A percentile compares a stretch with the other conserved stretches of the same genome.
Conservation (phyloP, 2,113 vertebrate species). For the Brienomyrus brachyistius region DNA sequence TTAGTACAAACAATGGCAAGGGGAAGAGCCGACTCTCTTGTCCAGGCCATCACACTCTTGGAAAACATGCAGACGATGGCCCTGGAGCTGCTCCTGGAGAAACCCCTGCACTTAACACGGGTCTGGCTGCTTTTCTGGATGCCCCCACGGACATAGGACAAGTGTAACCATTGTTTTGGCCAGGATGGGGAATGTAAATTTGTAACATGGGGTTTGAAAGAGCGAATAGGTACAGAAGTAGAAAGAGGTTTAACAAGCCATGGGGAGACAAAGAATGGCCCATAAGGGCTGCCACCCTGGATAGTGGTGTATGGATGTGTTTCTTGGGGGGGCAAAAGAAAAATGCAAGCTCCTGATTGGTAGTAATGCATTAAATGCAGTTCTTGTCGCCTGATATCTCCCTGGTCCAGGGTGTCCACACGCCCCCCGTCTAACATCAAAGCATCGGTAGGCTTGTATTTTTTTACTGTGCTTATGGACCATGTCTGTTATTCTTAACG, state of each 20-base stretch:
- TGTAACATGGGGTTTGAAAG: background rate
- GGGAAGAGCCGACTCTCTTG: background rate
- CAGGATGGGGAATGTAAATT: background rate
- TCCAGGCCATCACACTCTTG: slow-evolving; percentile 14
- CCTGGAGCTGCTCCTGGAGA: slow-evolving; percentile 17
- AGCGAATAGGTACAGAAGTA: background rate
- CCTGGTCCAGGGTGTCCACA: background rate
- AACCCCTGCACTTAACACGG: slow-evolving; percentile 18
- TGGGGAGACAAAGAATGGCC: background rate
- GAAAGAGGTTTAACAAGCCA: background rate
- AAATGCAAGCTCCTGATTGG: background rate
- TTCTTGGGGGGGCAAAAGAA: background rate
- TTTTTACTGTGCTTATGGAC: background rate
- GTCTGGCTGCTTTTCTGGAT: slow-evolving; percentile 23
- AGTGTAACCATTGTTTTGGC: background rate
- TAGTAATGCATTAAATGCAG: background rate
- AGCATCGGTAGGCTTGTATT: background rate
- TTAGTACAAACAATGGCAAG: background rate
- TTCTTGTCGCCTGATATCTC: background rate
- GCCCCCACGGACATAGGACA: background rate
- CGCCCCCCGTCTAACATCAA: background rate
- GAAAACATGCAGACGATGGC: slow-evolving; percentile 24
- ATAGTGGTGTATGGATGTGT: background rate
- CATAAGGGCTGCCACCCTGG: background rate
- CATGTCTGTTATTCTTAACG: background rate